These are phyloP conservation scores for Eupsilia transversa DNA, from an alignment of 2,888 invertebrate genomes.

Conservation along the genomic window DNA sequence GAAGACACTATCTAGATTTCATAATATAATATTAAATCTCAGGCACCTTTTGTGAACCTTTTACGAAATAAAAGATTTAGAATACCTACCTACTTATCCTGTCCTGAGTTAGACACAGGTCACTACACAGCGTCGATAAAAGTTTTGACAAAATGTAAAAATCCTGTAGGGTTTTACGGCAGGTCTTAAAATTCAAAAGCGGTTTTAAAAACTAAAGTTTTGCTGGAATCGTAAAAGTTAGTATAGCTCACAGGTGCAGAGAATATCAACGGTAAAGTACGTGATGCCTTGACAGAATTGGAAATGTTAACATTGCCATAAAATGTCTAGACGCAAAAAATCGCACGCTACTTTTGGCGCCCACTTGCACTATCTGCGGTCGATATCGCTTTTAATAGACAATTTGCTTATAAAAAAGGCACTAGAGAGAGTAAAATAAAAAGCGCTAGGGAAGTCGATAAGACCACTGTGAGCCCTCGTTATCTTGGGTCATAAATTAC, in stretches of 20 bases:
- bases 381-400: constrained; percentile 85
- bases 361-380: constrained; percentile 77
- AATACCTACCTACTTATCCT: background rate
- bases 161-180: constrained; percentile 34
- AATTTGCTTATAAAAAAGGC: constrained; percentile 86
- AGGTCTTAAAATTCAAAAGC: constrained; percentile 47
- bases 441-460: constrained; percentile 87
- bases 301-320: constrained; percentile 67
- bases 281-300: constrained; percentile 62
- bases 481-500: constrained; percentile 90
- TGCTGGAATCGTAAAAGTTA: constrained; percentile 49
- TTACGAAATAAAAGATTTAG: background rate
- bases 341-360: constrained; percentile 68
- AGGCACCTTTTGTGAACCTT: too few relatives aligned
- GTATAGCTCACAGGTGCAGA: constrained; percentile 49
- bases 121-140: constrained; percentile 16
- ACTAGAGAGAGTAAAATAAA: constrained; percentile 83
- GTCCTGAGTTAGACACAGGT: constrained; percentile 1
- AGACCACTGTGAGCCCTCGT: constrained; percentile 89
- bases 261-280: constrained; percentile 46
- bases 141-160: constrained; percentile 27
- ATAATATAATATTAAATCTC: too few relatives aligned
- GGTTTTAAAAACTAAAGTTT: constrained; percentile 47
- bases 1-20: background rate
- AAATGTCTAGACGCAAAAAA: constrained; percentile 76